Percentiles rank a stretch among this genome's conserved stretches.
Evolutionary conservation across 2,888 invertebrate genomes (phyloP).

Genomic region (Pristionchus exspectatus): DNA sequence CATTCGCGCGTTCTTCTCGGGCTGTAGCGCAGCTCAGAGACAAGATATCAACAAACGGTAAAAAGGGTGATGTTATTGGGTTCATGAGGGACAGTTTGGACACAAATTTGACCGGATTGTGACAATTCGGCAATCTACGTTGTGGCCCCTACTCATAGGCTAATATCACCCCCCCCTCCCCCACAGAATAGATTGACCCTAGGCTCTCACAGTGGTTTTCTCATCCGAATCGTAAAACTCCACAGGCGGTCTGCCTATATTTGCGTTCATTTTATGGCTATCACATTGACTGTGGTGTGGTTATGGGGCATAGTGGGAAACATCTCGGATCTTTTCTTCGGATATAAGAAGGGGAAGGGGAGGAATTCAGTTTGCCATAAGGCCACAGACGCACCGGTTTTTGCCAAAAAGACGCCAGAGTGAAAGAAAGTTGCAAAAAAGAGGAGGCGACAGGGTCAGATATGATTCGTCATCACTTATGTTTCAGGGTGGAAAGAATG

Average conservation of each 20-base stretch:
- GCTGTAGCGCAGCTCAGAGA: too few species aligned
- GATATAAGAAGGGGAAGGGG: neutral
- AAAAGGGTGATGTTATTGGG: too few species aligned
- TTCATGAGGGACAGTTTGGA: too few species aligned
- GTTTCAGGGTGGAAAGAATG: neutral
- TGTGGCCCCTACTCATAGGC: too few species aligned
- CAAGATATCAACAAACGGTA: too few species aligned
- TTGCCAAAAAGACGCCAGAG: slow-evolving; percentile 19
- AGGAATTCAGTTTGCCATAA: neutral
- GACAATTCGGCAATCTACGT: too few species aligned
- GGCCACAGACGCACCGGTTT: neutral
- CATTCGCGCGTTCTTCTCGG: too few species aligned
- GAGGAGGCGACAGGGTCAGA: slow-evolving; percentile 4
- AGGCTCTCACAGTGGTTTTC: slow-evolving; percentile 31
- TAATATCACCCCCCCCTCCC: neutral
- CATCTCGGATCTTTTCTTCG: neutral
- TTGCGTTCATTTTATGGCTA: slow-evolving; percentile 34
- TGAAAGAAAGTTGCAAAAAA: slow-evolving; percentile 23
- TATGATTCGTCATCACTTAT: slow-evolving; percentile 43
- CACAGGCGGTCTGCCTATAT: slow-evolving; percentile 47
- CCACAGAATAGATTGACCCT: neutral
- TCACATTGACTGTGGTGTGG: slow-evolving; percentile 23
- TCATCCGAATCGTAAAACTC: slow-evolving; percentile 40
- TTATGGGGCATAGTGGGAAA: slow-evolving; percentile 49
- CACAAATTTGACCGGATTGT: too few species aligned